Conservation (phyloP, 2,113 vertebrate species). For the Trematocara stigmaticum region DNA sequence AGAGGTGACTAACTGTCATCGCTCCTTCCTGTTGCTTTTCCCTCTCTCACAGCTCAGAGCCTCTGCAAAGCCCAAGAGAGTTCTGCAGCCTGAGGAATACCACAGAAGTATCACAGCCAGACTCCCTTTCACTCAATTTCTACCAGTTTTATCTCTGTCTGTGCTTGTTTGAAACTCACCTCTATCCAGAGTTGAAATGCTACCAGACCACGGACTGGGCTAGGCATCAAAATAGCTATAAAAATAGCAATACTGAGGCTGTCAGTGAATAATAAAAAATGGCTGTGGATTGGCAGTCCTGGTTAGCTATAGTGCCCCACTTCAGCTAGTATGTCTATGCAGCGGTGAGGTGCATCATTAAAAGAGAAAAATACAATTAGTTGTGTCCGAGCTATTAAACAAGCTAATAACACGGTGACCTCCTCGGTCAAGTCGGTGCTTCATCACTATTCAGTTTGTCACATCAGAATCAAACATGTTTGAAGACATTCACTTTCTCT, state of each 20-base stretch:
- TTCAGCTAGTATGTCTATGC: neutral
- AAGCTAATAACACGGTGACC: neutral
- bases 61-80: constrained; percentile 36
- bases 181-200: constrained; percentile 17
- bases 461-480: neutral
- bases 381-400: constrained; percentile 4
- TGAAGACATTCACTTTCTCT: neutral
- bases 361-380: constrained; percentile 1
- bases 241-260: constrained; percentile 32
- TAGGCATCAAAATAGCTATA: constrained; percentile 3
- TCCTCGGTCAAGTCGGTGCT: neutral
- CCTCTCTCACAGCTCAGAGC: constrained; percentile 40
- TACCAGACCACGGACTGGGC: constrained; percentile 26
- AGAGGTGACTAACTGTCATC: constrained; percentile 54
- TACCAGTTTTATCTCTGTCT: constrained; percentile 15
- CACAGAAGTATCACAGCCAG: constrained; percentile 30
- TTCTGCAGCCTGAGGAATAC: constrained; percentile 35
- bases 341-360: neutral
- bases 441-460: constrained; percentile 14
- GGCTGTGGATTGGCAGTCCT: neutral
- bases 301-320: neutral
- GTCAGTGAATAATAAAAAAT: constrained; percentile 25
- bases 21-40: constrained; percentile 35
- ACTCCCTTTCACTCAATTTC: constrained; percentile 24
- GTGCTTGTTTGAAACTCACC: constrained; percentile 28